Percentiles rank a stretch among this genome's conserved stretches.
Evolutionary conservation across 2,113 vertebrate genomes (phyloP).

Genomic region (Natator depressus): DNA sequence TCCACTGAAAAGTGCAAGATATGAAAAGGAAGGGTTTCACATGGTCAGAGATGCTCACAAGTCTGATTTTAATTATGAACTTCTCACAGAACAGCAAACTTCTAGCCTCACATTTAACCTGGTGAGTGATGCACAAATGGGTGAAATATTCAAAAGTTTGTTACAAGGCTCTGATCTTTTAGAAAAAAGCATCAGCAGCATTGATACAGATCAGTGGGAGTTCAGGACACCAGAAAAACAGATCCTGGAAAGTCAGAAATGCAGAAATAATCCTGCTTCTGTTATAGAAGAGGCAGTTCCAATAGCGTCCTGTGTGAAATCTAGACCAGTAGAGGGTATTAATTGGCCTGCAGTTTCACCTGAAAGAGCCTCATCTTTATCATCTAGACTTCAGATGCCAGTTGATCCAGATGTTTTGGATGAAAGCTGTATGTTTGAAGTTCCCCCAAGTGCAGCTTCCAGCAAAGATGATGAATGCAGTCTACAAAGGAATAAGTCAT

Average conservation of each 20-base stretch:
- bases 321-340: constrained; percentile 76
- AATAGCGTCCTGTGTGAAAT: constrained; percentile 75
- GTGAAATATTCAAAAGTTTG: constrained; percentile 96
- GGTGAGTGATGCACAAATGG: constrained; percentile 96
- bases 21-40: constrained; percentile 59
- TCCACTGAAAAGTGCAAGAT: constrained; percentile 38
- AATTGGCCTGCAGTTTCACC: constrained; percentile 89
- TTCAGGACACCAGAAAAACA: constrained; percentile 88
- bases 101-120: constrained; percentile 95
- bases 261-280: constrained; percentile 49
- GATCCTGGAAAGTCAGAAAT: constrained; percentile 73
- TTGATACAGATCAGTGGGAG: constrained; percentile 84
- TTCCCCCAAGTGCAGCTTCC: constrained; percentile 77
- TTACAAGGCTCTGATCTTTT: constrained; percentile 93
- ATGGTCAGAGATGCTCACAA: constrained; percentile 77
- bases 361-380: constrained; percentile 77
- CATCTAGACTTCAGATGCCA: constrained; percentile 73
- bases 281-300: constrained; percentile 73
- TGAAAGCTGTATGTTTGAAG: constrained; percentile 94
- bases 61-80: constrained; percentile 86
- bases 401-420: constrained; percentile 91
- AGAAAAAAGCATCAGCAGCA: constrained; percentile 76
- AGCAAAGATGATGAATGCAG: constrained; percentile 69
- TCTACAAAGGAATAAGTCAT: constrained; percentile 75
- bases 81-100: constrained; percentile 93